Evolutionary conservation across 2,113 vertebrate species (phyloP).

Genomic region (Tor tambroides): DNA sequence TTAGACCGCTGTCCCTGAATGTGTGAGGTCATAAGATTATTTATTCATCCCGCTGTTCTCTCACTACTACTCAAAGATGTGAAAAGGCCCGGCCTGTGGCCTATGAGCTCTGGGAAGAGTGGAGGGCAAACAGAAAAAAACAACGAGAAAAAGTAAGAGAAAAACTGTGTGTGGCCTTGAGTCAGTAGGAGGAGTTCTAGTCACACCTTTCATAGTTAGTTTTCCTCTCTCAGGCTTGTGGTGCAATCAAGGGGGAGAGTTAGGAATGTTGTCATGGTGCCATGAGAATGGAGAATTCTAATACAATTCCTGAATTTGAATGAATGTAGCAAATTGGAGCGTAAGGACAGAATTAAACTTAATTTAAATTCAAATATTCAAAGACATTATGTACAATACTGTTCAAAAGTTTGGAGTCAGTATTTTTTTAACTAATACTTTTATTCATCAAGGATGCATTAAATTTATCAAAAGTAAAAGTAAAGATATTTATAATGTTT

Average conservation of each 20-base stretch:
- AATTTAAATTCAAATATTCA: no score
- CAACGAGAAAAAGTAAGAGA: conserved; percentile 20
- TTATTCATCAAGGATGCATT: not conserved
- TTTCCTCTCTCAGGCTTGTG: conserved; percentile 6
- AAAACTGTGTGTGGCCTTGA: conserved; percentile 10
- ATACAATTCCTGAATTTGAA: not conserved
- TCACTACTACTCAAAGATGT: conserved; percentile 62
- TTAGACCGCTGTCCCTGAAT: conserved; percentile 68
- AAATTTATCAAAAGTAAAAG: not conserved
- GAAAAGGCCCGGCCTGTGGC: conserved; percentile 64
- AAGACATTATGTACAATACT: no score
- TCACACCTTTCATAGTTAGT: not conserved
- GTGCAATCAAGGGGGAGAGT: not conserved
- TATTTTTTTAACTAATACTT: no score
- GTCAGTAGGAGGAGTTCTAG: conserved; percentile 4
- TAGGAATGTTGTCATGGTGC: not conserved
- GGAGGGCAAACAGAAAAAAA: conserved; percentile 15
- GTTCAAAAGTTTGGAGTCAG: not conserved
- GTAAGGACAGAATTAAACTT: no score
- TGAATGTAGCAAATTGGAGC: not conserved
- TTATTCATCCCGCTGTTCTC: conserved; percentile 69
- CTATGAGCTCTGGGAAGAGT: conserved; percentile 42
- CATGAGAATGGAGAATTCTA: not conserved
- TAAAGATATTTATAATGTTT: not conserved
- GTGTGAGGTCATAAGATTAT: conserved; percentile 75